Percentiles rank a stretch among this genome's conserved stretches.
These are phyloP conservation scores for Dendrocincla tyrannina DNA, from an alignment of 2,797 vertebrate genomes.

Conservation along the genomic window DNA sequence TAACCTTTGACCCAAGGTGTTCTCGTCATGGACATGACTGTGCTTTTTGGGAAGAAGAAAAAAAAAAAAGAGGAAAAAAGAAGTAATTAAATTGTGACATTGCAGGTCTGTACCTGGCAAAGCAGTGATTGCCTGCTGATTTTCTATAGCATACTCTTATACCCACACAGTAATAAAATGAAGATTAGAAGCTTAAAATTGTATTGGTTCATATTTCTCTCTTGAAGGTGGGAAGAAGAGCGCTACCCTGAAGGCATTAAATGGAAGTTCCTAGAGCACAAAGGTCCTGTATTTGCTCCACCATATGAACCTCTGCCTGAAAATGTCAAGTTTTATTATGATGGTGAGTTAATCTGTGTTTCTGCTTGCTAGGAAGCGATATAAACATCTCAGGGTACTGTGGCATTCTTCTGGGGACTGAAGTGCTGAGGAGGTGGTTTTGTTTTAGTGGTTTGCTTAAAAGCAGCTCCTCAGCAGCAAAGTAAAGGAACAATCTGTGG, in stretches of 20 bases:
- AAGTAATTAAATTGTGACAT: not conserved
- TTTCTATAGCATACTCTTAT: not conserved
- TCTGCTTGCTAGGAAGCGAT: conserved; percentile 59
- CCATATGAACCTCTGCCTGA: conserved; percentile 90
- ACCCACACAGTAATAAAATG: not conserved
- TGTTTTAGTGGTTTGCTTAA: not conserved
- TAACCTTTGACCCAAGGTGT: not conserved
- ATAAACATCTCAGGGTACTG: not conserved
- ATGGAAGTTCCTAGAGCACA: conserved; percentile 96
- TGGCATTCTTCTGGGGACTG: not conserved
- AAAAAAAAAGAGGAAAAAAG: not conserved
- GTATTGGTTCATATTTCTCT: conserved; percentile 29
- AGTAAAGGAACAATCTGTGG: conserved; percentile 17
- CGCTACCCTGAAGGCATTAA: conserved; percentile 93
- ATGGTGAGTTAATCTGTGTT: conserved; percentile 83
- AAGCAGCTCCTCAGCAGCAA: not conserved
- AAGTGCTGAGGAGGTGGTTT: not conserved
- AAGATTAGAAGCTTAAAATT: conserved; percentile 8
- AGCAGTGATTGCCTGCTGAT: not conserved
- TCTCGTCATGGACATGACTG: not conserved
- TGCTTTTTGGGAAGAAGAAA: not conserved
- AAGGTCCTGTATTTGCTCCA: conserved; percentile 93
- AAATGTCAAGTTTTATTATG: conserved; percentile 90
- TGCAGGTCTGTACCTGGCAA: not conserved
- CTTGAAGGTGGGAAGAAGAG: conserved; percentile 94